Evolutionary conservation across 1,140 invertebrate genomes (phyloP), one percentile per base, ranked within the genome.

Genomic region (Nymphalis io): DNA sequence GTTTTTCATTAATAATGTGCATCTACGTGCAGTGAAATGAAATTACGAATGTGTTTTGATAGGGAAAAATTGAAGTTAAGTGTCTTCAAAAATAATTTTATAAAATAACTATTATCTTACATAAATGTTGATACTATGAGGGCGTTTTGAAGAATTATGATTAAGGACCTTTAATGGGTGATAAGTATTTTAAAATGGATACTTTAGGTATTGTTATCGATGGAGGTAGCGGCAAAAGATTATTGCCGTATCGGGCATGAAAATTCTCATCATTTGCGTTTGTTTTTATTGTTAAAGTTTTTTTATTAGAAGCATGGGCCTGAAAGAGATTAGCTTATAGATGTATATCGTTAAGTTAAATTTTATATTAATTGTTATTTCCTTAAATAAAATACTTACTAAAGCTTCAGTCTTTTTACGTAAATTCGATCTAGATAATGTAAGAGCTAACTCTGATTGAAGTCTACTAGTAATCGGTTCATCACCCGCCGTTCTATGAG

Each of bases 361-460:
- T 33, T 33, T 33, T 33, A 33, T 33, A 8, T 33, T 3, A 33
- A 8, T 33, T 33, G 6, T 5, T 33, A 33, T 33, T 33, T 33
- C n/a, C 10, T 33, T 8, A 33, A 33, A 33, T 2, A 8, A 33
- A 33, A 15, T 73, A 89, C 89, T 92, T 87, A 93, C 93, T 92
- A 95, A 93, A 78, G 93, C 93, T 86, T 95, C 94, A 85, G 94
- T 95, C 88, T 94, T 94, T 86, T 93, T 94, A 80, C 93, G 93
- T 67, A 96, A 90, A 89, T 96, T 95, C 11, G 95, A 95, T 85
- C 95, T 93, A 71, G 95, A 95, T 53, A 96, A 86, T 1, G 95
- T 96, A 53, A 95, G 93, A 20, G 92, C 94, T 65, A 96, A 87
- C 91, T 96, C 95, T 62, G 94, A 94, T 78, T 95, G 95, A 59